phyloP scores from a whole-genome alignment of 2,888 invertebrate genomes.

The Ariolimax columbianus region DNA sequence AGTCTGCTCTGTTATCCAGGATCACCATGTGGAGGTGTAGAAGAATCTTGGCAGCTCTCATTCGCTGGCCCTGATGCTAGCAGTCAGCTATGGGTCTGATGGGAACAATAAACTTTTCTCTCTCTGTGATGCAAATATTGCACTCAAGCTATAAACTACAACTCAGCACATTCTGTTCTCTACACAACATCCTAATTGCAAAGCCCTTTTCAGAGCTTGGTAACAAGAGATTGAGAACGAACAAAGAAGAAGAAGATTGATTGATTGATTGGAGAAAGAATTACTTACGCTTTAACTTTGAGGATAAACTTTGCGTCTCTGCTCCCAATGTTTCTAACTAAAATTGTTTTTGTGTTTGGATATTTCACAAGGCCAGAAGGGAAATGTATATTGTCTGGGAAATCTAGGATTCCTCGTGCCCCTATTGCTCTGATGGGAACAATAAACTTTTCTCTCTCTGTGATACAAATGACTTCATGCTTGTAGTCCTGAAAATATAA shows the following conservation, averaged over 20 bases:
- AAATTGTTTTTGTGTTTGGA: slow-evolving; percentile 79
- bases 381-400: slow-evolving; percentile 82
- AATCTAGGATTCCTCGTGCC: slow-evolving; percentile 82
- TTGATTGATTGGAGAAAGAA: background rate
- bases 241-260: background rate
- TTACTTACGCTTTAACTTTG: slow-evolving; percentile 80
- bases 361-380: slow-evolving; percentile 82
- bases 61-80: too few species aligned
- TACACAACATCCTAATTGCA: too few species aligned
- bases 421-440: slow-evolving; percentile 81
- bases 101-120: slow-evolving; percentile 79
- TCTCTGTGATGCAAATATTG: slow-evolving; percentile 75
- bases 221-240: too few species aligned
- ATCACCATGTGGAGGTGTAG: too few species aligned
- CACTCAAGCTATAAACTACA: background rate
- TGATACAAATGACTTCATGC: slow-evolving; percentile 78
- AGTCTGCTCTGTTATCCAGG: too few species aligned
- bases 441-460: slow-evolving; percentile 79
- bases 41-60: too few species aligned
- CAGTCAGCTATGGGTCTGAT: slow-evolving; percentile 81
- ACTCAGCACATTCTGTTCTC: too few species aligned
- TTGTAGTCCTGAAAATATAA: slow-evolving; percentile 74
- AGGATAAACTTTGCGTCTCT: slow-evolving; percentile 81
- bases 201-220: too few species aligned
- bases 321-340: slow-evolving; percentile 82